phyloP scores from a whole-genome alignment of 2,113 vertebrate genomes.

The Macquaria ambigua region DNA sequence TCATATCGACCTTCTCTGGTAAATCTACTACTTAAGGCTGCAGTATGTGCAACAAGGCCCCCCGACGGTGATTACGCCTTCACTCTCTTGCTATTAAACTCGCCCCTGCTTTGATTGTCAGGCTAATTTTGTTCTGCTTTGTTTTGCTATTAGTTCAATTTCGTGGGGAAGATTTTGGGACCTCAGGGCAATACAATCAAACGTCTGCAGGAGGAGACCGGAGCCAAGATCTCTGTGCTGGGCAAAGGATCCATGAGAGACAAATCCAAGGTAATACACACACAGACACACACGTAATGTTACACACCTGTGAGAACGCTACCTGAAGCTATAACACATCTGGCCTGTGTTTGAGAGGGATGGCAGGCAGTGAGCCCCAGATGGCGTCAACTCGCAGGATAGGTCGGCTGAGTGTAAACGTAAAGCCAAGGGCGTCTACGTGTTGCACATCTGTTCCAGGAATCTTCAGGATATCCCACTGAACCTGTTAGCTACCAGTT shows the following conservation, averaged over 20 bases:
- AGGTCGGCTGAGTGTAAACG: slow-evolving; percentile 23
- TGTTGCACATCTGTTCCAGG: slow-evolving; percentile 46
- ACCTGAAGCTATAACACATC: slow-evolving; percentile 60
- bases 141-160: slow-evolving; percentile 91
- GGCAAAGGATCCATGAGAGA: slow-evolving; percentile 99
- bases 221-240: slow-evolving; percentile 98
- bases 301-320: slow-evolving; percentile 41
- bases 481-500: slow-evolving; percentile 19
- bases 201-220: slow-evolving; percentile 98
- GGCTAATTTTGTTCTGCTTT: slow-evolving; percentile 49
- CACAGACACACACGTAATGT: slow-evolving; percentile 19
- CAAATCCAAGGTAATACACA: slow-evolving; percentile 92
- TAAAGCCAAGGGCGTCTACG: slow-evolving; percentile 45
- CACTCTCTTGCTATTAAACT: slow-evolving; percentile 29
- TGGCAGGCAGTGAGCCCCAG: slow-evolving; percentile 43
- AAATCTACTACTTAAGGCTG: slow-evolving; percentile 55
- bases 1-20: slow-evolving; percentile 50
- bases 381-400: slow-evolving; percentile 48
- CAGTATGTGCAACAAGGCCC: slow-evolving; percentile 25
- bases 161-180: slow-evolving; percentile 98
- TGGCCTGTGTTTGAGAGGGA: slow-evolving; percentile 42
- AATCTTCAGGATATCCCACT: slow-evolving; percentile 27
- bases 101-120: slow-evolving; percentile 14
- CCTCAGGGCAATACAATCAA: slow-evolving; percentile 99
- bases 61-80: slow-evolving; percentile 41